Evolutionary conservation across 2,113 vertebrate genomes (phyloP), one percentile per base, ranked within the genome.

Genomic region (Casuarius casuarius): DNA sequence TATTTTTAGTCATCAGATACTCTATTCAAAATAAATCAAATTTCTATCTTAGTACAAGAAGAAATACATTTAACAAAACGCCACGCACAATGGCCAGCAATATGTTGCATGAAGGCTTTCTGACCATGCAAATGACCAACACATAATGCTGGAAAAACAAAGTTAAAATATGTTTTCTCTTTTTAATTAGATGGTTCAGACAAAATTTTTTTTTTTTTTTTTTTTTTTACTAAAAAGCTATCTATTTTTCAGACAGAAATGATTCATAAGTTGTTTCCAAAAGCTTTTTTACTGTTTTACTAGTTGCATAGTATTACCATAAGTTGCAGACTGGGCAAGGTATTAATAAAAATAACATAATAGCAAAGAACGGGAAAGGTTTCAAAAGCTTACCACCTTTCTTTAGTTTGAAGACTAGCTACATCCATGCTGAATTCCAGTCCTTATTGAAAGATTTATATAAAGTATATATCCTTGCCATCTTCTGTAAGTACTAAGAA

Each of bases 81-180:
- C 13, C n/a, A 10, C 48, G 25, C 21, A 51, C 6, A 70, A 29
- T 23, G 49, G 80, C 40, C 21, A 62, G 13, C 23, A 65, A 46
- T 14, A 17, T 74, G 22, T 15, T 89, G 13, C 26, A 54, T 4
- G 3, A 28, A 48, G 16, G 35, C 63, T 31, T 65, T 63, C 52
- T 52, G 35, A 73, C 66, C 16, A 52, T 25, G 4, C 6, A 70
- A 81, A 77, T 26, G 38, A 59, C 13, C 15, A 80, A 70, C 9
- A 4, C 1, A 52, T 28, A 4, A 35, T 14, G 8, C 40, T 66
- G 61, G 16, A 84, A 74, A 78, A 49, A 4, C 7, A n/a, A 70
- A 79, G 7, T 44, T 33, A 2, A 1, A 7, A 20, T 84, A 33
- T 0, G 0, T 80, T 84, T 61, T 29, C 29, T 70, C 22, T 62